phyloP scores from a whole-genome alignment of 2,113 vertebrate genomes.

The Alouatta palliata region DNA sequence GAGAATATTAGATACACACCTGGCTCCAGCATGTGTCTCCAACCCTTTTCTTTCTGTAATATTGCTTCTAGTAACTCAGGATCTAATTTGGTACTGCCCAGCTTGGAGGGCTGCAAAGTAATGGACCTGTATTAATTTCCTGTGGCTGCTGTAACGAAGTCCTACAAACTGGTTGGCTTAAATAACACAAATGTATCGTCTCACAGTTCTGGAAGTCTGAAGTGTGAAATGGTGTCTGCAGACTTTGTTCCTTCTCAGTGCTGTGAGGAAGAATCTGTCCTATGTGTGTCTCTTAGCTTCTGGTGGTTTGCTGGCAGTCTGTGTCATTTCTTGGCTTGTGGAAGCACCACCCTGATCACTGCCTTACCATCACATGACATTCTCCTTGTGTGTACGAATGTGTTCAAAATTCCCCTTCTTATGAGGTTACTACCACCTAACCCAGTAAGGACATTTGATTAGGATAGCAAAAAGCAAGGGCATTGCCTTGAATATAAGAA shows the following conservation, averaged over 20 bases:
- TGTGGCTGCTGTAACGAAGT: not conserved
- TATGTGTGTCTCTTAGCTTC: not conserved
- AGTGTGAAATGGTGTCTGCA: not conserved
- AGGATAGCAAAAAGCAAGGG: not conserved
- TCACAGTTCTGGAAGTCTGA: not conserved
- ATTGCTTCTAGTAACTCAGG: not conserved
- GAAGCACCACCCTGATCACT: not conserved
- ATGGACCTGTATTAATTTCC: not conserved
- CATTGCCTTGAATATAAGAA: not conserved
- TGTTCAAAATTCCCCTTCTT: not conserved
- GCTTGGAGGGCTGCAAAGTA: not conserved
- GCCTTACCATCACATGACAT: not conserved
- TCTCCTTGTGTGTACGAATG: not conserved
- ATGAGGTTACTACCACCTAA: not conserved
- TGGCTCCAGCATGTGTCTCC: not conserved
- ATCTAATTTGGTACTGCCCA: not conserved
- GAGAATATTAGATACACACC: not conserved
- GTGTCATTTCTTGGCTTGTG: not conserved
- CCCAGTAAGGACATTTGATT: not conserved
- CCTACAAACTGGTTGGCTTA: not conserved
- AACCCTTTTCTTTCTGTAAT: not conserved
- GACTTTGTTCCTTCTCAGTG: not conserved
- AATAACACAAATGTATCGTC: not conserved
- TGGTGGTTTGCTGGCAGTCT: not conserved
- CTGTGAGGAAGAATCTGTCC: not conserved